Base-by-base conservation (phyloP, 2,888 invertebrate species). In the Meandrusa payeni region DNA sequence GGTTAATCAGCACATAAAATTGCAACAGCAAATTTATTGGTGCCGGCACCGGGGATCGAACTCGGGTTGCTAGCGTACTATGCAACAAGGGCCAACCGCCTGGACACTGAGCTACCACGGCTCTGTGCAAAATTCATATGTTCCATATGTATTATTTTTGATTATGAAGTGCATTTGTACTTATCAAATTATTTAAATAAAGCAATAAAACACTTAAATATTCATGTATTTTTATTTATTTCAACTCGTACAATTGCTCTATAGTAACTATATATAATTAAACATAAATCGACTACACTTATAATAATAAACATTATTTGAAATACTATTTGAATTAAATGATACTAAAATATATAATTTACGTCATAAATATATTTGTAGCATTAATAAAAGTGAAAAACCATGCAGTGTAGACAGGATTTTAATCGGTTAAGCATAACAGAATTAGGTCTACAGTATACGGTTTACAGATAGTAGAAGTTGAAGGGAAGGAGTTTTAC, bases 231-330 rank as follows among this genome's bases (percentile, higher is more conserved):
- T 81, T 82, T 12, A 33, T 44, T 73, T 85, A 81, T 82, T 85
- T 86, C 71, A 83, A 85, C 75, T 82, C 76, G 76, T 80, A n/a
- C 59, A 78, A 78, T 81, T 76, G 71, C 71, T 63, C 80, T 81
- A 77, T 78, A 69, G 70, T 77, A 79, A 68, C 76, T 81, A 82
- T 82, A 83, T 78, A 80, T 82, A 85, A 77, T 69, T 77, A 78
- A 78, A 76, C 67, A 76, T 72, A 72, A 64, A 73, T 72, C 67
- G 41, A 69, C 72, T 80, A 78, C 72, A 64, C 69, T 77, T 78
- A 79, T 62, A 40, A 41, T 47, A 33, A 46, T 41, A 37, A 20
- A 31, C 41, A 39, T 45, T 41, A 11, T 11, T 44, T 43, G 43
- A 31, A 37, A 31, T 41, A 48, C 34, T 28, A 27, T 43, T n/a